These are phyloP conservation scores for Edolisoma coerulescens DNA, from an alignment of 2,113 vertebrate species.

Conservation along the genomic window DNA sequence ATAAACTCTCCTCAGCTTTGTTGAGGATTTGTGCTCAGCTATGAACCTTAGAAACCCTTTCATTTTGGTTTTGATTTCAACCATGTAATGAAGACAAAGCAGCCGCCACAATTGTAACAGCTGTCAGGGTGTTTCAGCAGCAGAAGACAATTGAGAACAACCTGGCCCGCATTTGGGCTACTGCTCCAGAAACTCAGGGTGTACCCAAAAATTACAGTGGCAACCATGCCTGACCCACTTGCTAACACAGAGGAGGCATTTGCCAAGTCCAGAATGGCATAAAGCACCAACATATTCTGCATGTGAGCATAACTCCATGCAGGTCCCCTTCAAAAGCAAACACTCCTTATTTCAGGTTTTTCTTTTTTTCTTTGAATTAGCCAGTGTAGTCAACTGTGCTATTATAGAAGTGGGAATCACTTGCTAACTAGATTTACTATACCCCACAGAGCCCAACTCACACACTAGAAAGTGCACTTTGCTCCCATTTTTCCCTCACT, in stretches of 20 bases:
- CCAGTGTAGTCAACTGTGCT: background rate
- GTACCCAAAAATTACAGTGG: background rate
- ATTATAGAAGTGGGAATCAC: background rate
- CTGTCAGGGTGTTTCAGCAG: background rate
- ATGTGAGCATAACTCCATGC: background rate
- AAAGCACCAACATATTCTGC: background rate
- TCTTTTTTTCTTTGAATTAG: background rate
- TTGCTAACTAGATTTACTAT: background rate
- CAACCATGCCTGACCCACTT: background rate
- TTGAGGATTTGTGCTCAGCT: background rate
- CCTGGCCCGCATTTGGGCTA: background rate
- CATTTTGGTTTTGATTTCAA: background rate
- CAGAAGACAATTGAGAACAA: background rate
- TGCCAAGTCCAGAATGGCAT: background rate
- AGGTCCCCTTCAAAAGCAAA: background rate
- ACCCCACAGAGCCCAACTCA: background rate
- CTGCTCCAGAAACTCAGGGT: background rate
- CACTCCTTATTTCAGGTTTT: background rate
- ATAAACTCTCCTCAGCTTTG: background rate
- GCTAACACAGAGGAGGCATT: background rate
- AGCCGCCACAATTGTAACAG: background rate
- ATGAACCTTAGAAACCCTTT: background rate
- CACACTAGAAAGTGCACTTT: background rate
- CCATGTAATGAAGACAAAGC: background rate
- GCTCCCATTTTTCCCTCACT: background rate